Evolutionary conservation across 2,113 vertebrate genomes (phyloP).

Genomic region (Butorides virescens): DNA sequence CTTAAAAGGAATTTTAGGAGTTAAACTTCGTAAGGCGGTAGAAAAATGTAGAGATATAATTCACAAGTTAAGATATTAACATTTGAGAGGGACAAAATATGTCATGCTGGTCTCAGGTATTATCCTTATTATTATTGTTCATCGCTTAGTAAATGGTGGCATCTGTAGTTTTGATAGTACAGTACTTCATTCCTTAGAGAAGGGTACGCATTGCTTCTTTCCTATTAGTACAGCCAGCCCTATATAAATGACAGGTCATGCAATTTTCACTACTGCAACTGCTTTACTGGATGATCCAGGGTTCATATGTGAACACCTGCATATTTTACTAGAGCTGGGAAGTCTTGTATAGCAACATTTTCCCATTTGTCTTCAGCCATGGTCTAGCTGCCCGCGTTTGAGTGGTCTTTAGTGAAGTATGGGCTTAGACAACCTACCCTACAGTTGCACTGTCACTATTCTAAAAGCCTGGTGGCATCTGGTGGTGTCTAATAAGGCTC

Average conservation of each 20-base stretch:
- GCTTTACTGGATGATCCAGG: not conserved
- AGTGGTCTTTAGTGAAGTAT: not conserved
- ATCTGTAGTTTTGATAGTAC: not conserved
- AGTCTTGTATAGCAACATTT: not conserved
- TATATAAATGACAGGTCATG: not conserved
- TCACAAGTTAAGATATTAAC: not conserved
- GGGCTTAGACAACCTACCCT: not conserved
- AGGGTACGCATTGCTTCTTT: not conserved
- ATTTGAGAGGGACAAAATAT: not conserved
- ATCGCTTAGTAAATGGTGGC: not conserved
- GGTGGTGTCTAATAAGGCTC: not conserved
- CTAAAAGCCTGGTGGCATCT: not conserved
- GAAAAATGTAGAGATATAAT: not conserved
- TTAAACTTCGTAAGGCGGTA: not conserved
- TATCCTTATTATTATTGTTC: not conserved
- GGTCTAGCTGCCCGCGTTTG: not conserved
- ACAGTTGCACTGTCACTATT: not conserved
- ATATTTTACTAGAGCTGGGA: not conserved
- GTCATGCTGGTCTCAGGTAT: not conserved
- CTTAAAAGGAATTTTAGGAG: not conserved
- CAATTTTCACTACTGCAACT: not conserved
- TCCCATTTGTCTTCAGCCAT: not conserved
- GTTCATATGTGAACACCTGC: not conserved
- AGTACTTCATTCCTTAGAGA: not conserved
- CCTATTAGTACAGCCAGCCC: no score